Evolutionary conservation across 2,888 invertebrate genomes (phyloP), one percentile per base, ranked within the genome.

Genomic region (Prosopocoilus inquinatus): DNA sequence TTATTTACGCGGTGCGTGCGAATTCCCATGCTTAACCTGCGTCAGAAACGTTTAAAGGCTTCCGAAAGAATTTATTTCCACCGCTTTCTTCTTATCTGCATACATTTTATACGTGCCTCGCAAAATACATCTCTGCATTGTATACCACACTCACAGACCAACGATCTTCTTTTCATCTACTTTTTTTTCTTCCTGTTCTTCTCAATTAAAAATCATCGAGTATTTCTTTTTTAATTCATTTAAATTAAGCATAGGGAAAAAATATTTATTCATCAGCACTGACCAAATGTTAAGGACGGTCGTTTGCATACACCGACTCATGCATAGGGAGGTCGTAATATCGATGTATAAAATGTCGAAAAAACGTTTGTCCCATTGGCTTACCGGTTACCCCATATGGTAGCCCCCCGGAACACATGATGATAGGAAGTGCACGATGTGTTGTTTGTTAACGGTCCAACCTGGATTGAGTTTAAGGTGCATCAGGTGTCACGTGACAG

Each of bases 401-500:
- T 56, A 58, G 55, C 45, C 15, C n/a, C n/a, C n/a, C n/a, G n/a
- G 16, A 41, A 50, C 50, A 33, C n/a, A 47, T 53, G 47, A 47
- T 53, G 47, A 54, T 50, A 43, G 36, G 34, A 49, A 55, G 47
- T 54, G 55, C 50, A 59, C 47, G 53, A n/a, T n/a, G n/a, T n/a
- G n/a, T n/a, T n/a, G n/a, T n/a, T n/a, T 55, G 57, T 62, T 68
- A 70, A 70, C 70, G 70, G 70, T 63, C 62, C 61, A 55, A 59
- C 58, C 59, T 59, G 61, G 61, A 64, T 61, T 58, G 61, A 52
- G 46, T 35, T 53, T 20, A 9, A 50, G 49, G 59, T 63, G 66
- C 64, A 69, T 71, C 70, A 71, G 70, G 70, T 71, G 70, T 67
- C 66, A 65, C 64, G 68, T 66, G 66, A 70, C 71, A 71, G 71